phyloP scores from a whole-genome alignment of 2,113 vertebrate species.

The Chionis minor region DNA sequence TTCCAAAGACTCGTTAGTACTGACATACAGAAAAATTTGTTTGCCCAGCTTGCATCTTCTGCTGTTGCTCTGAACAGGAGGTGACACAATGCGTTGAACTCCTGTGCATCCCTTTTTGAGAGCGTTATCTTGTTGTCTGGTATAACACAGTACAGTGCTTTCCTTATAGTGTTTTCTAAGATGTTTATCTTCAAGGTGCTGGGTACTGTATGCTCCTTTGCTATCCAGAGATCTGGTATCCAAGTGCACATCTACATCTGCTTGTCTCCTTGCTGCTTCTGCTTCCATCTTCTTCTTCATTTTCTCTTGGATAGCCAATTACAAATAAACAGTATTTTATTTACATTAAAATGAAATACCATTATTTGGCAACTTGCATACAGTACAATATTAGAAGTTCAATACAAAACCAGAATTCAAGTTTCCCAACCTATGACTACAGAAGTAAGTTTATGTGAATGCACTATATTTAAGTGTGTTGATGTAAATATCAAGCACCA shows the following conservation, averaged over 20 bases:
- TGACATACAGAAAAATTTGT: background rate
- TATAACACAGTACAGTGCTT: background rate
- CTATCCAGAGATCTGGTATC: constrained; percentile 73
- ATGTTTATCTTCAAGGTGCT: constrained; percentile 16
- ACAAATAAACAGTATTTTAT: constrained; percentile 70
- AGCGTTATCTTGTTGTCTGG: constrained; percentile 20
- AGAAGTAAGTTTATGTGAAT: constrained; percentile 21
- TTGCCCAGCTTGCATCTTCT: constrained; percentile 52
- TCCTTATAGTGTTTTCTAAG: constrained; percentile 39
- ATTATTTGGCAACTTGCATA: constrained; percentile 70
- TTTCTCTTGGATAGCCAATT: constrained; percentile 69
- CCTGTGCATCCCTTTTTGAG: constrained; percentile 64
- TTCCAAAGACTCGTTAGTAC: background rate
- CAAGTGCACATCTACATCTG: constrained; percentile 66
- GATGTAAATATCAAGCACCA: background rate
- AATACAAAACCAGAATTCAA: constrained; percentile 33
- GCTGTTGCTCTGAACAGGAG: constrained; percentile 31
- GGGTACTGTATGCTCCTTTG: constrained; percentile 70
- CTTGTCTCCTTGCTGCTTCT: constrained; percentile 71
- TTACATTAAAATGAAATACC: constrained; percentile 54
- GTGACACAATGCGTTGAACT: background rate
- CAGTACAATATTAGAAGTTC: constrained; percentile 46
- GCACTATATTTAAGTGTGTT: background rate
- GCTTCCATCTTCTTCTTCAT: constrained; percentile 76
- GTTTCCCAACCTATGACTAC: constrained; percentile 7